Base-by-base conservation (phyloP, 2,797 vertebrate species). In the Typhlichthys eigenmanni region DNA sequence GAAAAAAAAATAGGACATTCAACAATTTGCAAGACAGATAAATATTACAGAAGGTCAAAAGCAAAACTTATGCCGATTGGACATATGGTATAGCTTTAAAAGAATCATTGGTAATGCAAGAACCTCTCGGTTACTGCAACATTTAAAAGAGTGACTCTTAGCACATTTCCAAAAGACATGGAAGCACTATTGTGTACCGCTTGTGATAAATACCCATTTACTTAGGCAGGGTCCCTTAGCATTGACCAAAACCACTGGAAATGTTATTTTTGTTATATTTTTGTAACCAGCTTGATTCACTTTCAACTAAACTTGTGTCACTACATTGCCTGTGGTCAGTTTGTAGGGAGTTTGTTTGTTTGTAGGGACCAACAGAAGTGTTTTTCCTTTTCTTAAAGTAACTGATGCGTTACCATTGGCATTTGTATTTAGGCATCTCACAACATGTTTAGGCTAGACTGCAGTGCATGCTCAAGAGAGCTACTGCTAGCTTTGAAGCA, bases 21-120 rank as follows among this genome's bases (percentile, higher is more conserved):
- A 74, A 88, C 85, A 88, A 80, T 81, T 83, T 82, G 72, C 63
- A 79, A 71, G 65, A 55, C 47, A 66, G 62, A 88, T 92, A 81
- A 88, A 91, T 91, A 86, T 86, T 90, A 79, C 72, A 81, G 64
- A 81, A 78, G 76, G 79, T 91, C 71, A 86, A 74, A 64, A 55
- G 69, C 79, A 12, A 84, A 75, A 64, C 78, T 76, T 76, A 86
- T 83, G 83, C 76, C 75, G 79, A 79, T 60, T 62, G 72, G 59
- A 82, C 79, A 72, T 78, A 77, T 65, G 77, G 55, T 66, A 24
- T 24, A 64, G 77, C 77, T 74, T 75, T 79, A 54, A 83, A 57
- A 79, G 69, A 82, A 68, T 47, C 78, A 79, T 85, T 71, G 80
- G 75, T 76, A 64, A 81, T 76, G 79, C 47, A 79, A 73, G 64